phyloP scores from a whole-genome alignment of 1,140 invertebrate species.

The Drosophila trapezifrons region DNA sequence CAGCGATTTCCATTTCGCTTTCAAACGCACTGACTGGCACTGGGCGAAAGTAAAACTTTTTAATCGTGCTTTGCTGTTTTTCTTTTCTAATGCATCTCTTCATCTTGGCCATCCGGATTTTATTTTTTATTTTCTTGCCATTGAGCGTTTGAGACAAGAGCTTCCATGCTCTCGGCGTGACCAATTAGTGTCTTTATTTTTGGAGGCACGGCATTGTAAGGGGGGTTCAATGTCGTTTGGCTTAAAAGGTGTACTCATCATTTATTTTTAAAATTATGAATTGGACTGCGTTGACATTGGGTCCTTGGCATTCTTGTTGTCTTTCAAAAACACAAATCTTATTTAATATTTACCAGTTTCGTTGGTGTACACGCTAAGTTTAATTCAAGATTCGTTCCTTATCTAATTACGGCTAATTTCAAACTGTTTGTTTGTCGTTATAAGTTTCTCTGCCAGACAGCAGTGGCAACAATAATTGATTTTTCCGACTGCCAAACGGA shows the following conservation, averaged over 20 bases:
- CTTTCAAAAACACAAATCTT: not conserved
- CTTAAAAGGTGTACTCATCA: constrained; percentile 55
- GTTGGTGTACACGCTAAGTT: constrained; percentile 19
- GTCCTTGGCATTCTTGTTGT: constrained; percentile 27
- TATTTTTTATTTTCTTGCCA: constrained; percentile 7
- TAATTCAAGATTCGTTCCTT: constrained; percentile 49
- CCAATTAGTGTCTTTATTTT: constrained; percentile 60
- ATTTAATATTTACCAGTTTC: constrained; percentile 28
- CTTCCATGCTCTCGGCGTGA: constrained; percentile 32
- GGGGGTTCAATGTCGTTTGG: constrained; percentile 64
- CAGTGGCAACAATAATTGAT: constrained; percentile 44
- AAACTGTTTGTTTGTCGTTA: constrained; percentile 76
- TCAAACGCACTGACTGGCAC: constrained; percentile 54
- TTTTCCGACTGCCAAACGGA: constrained; percentile 26
- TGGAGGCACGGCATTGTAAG: constrained; percentile 71
- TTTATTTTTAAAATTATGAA: constrained; percentile 68
- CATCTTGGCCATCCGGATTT: constrained; percentile 7
- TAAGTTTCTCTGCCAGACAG: constrained; percentile 33
- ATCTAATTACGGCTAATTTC: constrained; percentile 64
- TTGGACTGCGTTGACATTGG: constrained; percentile 19
- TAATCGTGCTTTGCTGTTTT: constrained; percentile 12
- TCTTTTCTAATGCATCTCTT: constrained; percentile 9
- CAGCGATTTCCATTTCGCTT: constrained; percentile 68
- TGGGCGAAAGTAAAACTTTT: constrained; percentile 57
- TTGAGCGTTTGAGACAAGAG: constrained; percentile 24